Conservation (phyloP, 2,797 vertebrate genomes). For the Cyprinella venusta region DNA sequence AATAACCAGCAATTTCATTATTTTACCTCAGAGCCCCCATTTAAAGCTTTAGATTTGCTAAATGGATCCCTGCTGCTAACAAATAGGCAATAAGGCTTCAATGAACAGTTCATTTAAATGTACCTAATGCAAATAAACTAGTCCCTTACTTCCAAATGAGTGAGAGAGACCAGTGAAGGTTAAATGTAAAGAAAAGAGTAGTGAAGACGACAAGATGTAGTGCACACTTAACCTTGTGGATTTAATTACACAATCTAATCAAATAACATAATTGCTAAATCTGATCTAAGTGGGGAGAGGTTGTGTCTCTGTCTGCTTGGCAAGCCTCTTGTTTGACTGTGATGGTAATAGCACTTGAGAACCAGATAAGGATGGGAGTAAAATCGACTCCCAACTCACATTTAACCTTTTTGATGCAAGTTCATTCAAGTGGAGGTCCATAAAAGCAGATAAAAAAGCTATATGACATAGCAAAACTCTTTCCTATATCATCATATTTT, state of each 20-base stretch:
- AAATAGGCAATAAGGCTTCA: neutral
- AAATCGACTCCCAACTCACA: neutral
- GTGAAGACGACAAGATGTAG: conserved; percentile 18
- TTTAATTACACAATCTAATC: conserved; percentile 56
- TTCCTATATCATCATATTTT: neutral
- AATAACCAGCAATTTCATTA: neutral
- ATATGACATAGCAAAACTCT: neutral
- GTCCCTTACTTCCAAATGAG: neutral
- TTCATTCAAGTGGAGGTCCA: neutral
- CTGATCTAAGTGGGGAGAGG: conserved; percentile 45
- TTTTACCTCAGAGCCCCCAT: neutral
- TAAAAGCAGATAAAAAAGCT: neutral
- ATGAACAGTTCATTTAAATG: neutral
- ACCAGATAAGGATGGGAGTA: conserved; percentile 7
- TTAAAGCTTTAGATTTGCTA: neutral
- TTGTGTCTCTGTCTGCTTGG: conserved; percentile 43
- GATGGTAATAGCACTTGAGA: conserved; percentile 47
- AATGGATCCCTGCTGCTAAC: neutral
- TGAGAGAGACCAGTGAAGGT: neutral
- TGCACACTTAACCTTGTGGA: conserved; percentile 46
- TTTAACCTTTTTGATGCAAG: conserved; percentile 5
- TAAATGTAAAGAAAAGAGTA: conserved; percentile 36
- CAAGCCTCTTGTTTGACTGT: conserved; percentile 38
- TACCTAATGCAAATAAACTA: neutral
- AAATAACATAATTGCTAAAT: conserved; percentile 47